phyloP scores from a whole-genome alignment of 2,888 invertebrate species.

The Melanchra persicariae region DNA sequence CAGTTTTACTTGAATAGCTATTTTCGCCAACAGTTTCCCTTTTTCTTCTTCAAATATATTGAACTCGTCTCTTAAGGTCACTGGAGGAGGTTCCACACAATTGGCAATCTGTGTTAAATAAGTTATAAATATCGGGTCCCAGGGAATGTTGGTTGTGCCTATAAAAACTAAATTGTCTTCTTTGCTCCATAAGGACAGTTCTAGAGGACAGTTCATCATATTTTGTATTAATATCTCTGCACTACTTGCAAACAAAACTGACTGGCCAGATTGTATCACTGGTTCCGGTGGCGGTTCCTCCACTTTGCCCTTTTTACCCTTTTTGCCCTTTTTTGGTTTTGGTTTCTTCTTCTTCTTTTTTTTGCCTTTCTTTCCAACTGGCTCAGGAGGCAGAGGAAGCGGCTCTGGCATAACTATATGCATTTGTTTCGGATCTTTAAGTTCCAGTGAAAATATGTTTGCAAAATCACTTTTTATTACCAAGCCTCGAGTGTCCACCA shows the following conservation, averaged over 20 bases:
- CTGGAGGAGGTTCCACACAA: slow-evolving; percentile 73
- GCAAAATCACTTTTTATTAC: slow-evolving; percentile 85
- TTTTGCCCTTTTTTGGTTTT: slow-evolving; percentile 79
- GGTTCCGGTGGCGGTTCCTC: slow-evolving; percentile 82
- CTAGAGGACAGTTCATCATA: slow-evolving; percentile 82
- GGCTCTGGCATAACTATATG: slow-evolving; percentile 87
- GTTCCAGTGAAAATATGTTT: slow-evolving; percentile 85
- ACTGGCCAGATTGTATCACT: slow-evolving; percentile 85
- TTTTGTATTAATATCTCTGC: slow-evolving; percentile 83
- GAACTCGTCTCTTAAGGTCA: slow-evolving; percentile 82
- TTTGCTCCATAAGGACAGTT: slow-evolving; percentile 85
- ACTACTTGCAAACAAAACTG: slow-evolving; percentile 84
- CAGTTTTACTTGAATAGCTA: slow-evolving; percentile 84
- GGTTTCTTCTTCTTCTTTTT: slow-evolving; percentile 72
- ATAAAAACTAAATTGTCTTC: slow-evolving; percentile 82
- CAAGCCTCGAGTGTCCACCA: slow-evolving; percentile 78
- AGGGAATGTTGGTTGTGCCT: slow-evolving; percentile 79
- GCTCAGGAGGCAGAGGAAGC: slow-evolving; percentile 83
- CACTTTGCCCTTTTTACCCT: slow-evolving; percentile 70
- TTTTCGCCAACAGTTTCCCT: slow-evolving; percentile 83
- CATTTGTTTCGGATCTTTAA: slow-evolving; percentile 87
- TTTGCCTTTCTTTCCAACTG: slow-evolving; percentile 80
- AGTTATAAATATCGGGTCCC: slow-evolving; percentile 81
- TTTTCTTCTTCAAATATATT: slow-evolving; percentile 87
- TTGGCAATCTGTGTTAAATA: slow-evolving; percentile 79